Evolutionary conservation across 2,113 vertebrate species (phyloP), one percentile per base, ranked within the genome.

Genomic region (Tragulus kanchil): DNA sequence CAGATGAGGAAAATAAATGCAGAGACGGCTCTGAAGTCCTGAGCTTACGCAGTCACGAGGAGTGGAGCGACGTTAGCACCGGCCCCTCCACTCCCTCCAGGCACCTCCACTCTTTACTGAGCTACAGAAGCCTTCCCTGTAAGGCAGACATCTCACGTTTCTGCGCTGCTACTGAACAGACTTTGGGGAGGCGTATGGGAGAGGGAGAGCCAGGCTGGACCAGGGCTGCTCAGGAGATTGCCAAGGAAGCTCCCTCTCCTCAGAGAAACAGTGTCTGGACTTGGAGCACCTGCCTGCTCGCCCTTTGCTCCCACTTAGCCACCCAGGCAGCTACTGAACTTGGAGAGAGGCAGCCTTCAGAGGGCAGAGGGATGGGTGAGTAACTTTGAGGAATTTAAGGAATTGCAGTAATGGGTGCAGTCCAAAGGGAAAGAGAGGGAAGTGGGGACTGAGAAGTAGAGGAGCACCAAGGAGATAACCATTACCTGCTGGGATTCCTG

Each of bases 61-160:
- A 9, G 9, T 3, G 28, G 23, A 16, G 5, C 28, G 13, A n/a
- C 23, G 42, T 56, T 17, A 11, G 42, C 17, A 15, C 3, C 0
- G 7, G 52, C 31, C 50, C 9, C 9, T n/a, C 0, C 1, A 12
- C 56, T 54, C 79, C 69, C 28, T 81, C 48, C 14, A 25, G 50
- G 52, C 65, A 52, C 25, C 25, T 26, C 23, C 64, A 52, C n/a
- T 28, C 58, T 23, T 81, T 0, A 56, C n/a, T 67, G 86, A 17
- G 85, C 15, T n/a, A 3, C 21, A 25, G 52, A 52, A 31, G 15
- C 15, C 61, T 73, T 28, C 6, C 1, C 9, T 5, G 0, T 19
- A n/a, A 36, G 31, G 8, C 3, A 28, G 23, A 48, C 26, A 36
- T 17, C 14, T 50, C 36, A 16, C 5, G 2, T 21, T 78, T 28